Base-by-base conservation (phyloP, 2,113 vertebrate genomes). In the Polyodon spathula region DNA sequence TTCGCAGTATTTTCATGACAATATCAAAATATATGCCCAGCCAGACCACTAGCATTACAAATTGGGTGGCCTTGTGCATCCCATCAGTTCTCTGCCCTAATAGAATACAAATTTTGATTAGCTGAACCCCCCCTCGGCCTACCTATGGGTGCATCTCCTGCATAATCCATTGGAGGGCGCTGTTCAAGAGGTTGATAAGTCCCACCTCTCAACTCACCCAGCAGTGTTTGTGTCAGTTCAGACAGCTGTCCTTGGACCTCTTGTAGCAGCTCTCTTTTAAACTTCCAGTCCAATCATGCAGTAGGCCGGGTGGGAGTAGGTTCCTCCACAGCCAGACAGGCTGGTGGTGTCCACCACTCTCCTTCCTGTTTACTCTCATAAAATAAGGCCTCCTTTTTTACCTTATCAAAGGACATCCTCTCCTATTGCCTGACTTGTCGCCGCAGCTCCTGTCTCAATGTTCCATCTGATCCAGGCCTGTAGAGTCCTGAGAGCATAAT, bases 391-490 rank as follows among this genome's bases (percentile, higher is more conserved):
- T 54, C 52, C 52, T 54, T n/a, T 17, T 54, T 54, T n/a, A 54
- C 17, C 16, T 54, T 17, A n/a, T 54, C 52, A 17, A 54, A 54
- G 9, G 52, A 27, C n/a, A 54, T n/a, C 8, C n/a, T 54, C n/a
- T n/a, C n/a, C n/a, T 54, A n/a, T 16, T 17, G n/a, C 52, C 15
- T n/a, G 9, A 54, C 37, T 17, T 54, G 52, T 54, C 17, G 16
- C 9, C 52, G 14, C n/a, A 54, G 52, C n/a, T n/a, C 7, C 52
- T 54, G 52, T 16, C 16, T n/a, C 52, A 54, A 9, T 54, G 52
- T 17, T 17, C 52, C 52, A 54, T 54, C 52, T 54, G 52, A n/a
- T 54, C 52, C 52, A 54, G 52, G 52, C 52, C 52, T 17, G 16
- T 27, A 17, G n/a, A 6, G 52, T 54, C 52, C 27, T 17, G n/a